phyloP scores from a whole-genome alignment of 1,140 invertebrate species.

The Stenopsyche tienmushanensis region DNA sequence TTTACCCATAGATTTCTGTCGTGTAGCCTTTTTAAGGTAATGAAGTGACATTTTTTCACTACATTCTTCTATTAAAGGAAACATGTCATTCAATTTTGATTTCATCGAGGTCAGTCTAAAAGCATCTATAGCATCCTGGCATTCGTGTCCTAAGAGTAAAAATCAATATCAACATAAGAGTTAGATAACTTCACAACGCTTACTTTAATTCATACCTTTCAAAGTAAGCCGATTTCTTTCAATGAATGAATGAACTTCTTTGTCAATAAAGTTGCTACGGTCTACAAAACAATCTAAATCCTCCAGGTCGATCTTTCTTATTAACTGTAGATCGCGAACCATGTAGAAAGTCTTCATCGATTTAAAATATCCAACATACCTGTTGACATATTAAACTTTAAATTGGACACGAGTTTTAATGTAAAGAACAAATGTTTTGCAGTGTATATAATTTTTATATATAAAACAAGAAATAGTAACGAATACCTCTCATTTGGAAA shows the following conservation, averaged over 20 bases:
- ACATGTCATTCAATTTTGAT: not conserved
- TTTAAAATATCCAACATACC: conserved; percentile 29
- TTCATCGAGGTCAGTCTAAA: not conserved
- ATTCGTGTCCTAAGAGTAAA: not conserved
- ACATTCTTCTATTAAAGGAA: not conserved
- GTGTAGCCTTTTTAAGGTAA: not conserved
- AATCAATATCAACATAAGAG: not conserved
- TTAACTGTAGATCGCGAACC: conserved; percentile 44
- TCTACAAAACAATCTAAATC: conserved; percentile 46
- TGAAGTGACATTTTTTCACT: not conserved
- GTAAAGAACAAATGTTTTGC: too few relatives aligned
- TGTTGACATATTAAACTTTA: conserved; percentile 4
- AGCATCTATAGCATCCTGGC: not conserved
- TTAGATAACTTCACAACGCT: not conserved
- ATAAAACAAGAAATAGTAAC: not conserved
- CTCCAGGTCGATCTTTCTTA: conserved; percentile 44
- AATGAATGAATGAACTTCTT: conserved; percentile 40
- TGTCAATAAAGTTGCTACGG: conserved; percentile 30
- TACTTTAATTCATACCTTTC: conserved; percentile 11
- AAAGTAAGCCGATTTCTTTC: conserved; percentile 31
- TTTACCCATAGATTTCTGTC: not conserved
- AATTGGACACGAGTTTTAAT: not conserved
- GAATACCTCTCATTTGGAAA: not conserved
- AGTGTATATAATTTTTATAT: not conserved
- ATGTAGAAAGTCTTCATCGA: conserved; percentile 23